phyloP scores from a whole-genome alignment of 1,140 invertebrate species.

The Fopius arisanus region DNA sequence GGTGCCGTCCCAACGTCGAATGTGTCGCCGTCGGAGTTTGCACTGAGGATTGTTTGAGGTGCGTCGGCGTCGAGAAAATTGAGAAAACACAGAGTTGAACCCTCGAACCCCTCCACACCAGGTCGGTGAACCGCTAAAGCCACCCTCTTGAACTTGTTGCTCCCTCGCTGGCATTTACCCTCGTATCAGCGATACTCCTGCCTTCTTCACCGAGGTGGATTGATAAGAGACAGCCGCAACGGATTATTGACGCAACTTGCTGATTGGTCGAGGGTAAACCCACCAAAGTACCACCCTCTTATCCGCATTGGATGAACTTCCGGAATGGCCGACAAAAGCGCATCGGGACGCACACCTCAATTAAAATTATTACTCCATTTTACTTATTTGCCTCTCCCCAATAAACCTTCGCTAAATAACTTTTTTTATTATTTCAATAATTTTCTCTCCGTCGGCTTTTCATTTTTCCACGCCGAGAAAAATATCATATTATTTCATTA shows the following conservation, averaged over 20 bases:
- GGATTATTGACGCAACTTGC: conserved; percentile 2
- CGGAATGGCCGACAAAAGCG: conserved; percentile 47
- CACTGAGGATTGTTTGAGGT: conserved; percentile 16
- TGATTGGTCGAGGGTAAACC: conserved; percentile 32
- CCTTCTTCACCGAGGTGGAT: not conserved
- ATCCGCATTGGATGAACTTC: conserved; percentile 39
- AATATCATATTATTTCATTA: no score
- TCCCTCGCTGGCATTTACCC: not conserved
- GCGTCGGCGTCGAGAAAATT: conserved; percentile 41
- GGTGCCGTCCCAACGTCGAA: conserved; percentile 61
- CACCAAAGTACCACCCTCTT: conserved; percentile 38
- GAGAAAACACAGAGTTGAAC: conserved; percentile 4
- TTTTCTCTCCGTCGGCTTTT: no score
- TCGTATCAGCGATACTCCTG: not conserved
- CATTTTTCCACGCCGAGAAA: no score
- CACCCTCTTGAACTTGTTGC: conserved; percentile 16
- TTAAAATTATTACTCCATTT: no score
- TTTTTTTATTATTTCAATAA: no score
- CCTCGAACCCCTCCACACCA: not conserved
- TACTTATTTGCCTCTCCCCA: no score
- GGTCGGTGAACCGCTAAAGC: conserved; percentile 58
- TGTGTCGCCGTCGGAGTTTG: conserved; percentile 43
- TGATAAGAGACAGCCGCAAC: not conserved
- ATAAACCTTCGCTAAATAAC: no score
- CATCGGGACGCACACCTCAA: not conserved